Base-by-base conservation (phyloP, 2,888 invertebrate genomes). In the Eutolmus rufibarbis region DNA sequence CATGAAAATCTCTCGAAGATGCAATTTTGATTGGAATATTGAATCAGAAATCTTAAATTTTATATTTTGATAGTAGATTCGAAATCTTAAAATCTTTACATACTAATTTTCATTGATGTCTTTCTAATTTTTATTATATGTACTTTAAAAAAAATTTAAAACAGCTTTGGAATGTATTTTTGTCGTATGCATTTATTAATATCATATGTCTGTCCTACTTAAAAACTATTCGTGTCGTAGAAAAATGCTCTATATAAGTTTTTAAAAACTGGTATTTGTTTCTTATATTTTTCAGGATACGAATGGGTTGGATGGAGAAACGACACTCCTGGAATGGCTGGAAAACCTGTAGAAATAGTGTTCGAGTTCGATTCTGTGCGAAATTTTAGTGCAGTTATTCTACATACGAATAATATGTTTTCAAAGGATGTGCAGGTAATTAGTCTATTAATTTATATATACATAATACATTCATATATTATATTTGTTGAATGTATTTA, bases 241-340 rank as follows among this genome's bases (percentile, higher is more conserved):
- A 1, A 40, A 40, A 40, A 12, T 8, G 2, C 40, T 40, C 1
- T 34, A 12, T 14, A 16, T 4, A 46, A 46, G 4, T 46, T 14
- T 46, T 46, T 46, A 14, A 46, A 34, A 16, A 46, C 4, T 14
- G 16, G 16, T 43, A 46, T 46, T 14, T 12, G 40, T 7, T 37
- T 34, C 3, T 37, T 23, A 5, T 3, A 66, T 89, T 89, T 91
- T 92, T 28, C 91, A 95, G 96, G 96, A 88, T 96, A 96, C 91
- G 96, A 96, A 92, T 97, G 97, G 97, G 95, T 97, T 82, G 97
- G 97, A 85, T 97, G 97, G 97, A 94, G 95, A 90, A 96, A 95
- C 90, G 95, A 95, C 91, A 94, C 95, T 19, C 93, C 94, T 51
- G 94, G 94, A 74, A 93, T 94, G 92, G 91, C 94, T 86, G 95